phyloP scores from a whole-genome alignment of 2,888 invertebrate species.

The Epirrhoe alternata region DNA sequence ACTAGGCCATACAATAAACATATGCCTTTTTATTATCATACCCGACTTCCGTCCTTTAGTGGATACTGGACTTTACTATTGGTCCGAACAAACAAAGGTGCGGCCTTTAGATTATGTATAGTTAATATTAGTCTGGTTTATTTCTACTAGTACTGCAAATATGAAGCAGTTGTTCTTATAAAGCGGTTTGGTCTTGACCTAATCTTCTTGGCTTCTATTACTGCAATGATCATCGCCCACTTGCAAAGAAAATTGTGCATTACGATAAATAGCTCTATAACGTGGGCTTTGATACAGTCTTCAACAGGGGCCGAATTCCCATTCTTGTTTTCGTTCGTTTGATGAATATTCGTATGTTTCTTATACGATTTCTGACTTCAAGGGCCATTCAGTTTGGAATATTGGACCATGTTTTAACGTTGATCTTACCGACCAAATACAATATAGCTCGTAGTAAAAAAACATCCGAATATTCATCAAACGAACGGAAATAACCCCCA shows the following conservation, averaged over 20 bases:
- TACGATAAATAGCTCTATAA: slow-evolving; percentile 24
- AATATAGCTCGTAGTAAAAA: no score
- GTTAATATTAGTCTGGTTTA: slow-evolving; percentile 33
- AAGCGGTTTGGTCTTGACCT: slow-evolving; percentile 53
- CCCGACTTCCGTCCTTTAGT: slow-evolving; percentile 1
- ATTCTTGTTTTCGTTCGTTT: no score
- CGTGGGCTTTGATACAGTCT: neutral
- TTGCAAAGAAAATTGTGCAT: slow-evolving; percentile 40
- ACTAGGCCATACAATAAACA: slow-evolving; percentile 1
- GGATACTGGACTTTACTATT: slow-evolving; percentile 11
- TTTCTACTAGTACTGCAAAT: slow-evolving; percentile 34
- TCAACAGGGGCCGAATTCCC: no score
- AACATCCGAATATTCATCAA: no score
- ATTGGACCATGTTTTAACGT: no score
- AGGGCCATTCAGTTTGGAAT: no score
- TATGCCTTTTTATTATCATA: slow-evolving; percentile 1
- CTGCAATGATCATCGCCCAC: slow-evolving; percentile 52
- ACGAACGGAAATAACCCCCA: no score
- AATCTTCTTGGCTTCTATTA: slow-evolving; percentile 45
- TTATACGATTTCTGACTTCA: no score
- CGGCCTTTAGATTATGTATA: slow-evolving; percentile 31
- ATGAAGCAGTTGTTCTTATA: slow-evolving; percentile 38
- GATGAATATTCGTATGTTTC: no score
- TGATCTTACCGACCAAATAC: no score
- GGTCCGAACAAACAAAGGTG: slow-evolving; percentile 35